Conservation (phyloP, 2,797 vertebrate species). For the Sebastes minor region DNA sequence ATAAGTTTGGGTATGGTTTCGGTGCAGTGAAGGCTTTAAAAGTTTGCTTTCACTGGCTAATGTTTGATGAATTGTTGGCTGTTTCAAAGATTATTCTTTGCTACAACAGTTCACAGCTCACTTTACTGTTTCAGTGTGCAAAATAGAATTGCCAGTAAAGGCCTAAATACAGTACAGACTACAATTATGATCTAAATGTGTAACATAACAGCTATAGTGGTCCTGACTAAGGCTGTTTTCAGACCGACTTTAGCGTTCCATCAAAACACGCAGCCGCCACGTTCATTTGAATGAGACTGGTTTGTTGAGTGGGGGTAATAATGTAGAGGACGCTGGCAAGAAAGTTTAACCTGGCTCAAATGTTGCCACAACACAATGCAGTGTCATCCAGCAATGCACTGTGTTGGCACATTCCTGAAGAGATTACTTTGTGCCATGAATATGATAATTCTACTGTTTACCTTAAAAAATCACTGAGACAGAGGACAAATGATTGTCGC, state of each 20-base stretch:
- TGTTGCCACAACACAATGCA: not conserved
- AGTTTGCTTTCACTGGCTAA: not conserved
- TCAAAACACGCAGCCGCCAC: not conserved
- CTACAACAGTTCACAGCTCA: not conserved
- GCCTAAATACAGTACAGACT: not conserved
- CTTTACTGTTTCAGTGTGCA: not conserved
- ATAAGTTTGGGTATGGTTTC: not conserved
- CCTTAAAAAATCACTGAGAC: not conserved
- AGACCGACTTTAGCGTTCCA: not conserved
- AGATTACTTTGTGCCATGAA: not conserved
- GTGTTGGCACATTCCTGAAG: not conserved
- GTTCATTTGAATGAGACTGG: not conserved
- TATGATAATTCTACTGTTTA: conserved; percentile 6
- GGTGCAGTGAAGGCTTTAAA: not conserved
- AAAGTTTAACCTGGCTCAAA: not conserved
- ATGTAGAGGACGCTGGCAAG: not conserved
- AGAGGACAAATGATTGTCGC: not conserved
- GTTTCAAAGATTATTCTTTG: not conserved
- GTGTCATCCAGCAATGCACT: not conserved
- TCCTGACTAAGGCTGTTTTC: not conserved
- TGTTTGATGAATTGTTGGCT: not conserved
- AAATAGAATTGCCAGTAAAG: not conserved
- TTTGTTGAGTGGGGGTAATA: not conserved
- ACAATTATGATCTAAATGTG: not conserved
- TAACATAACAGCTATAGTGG: not conserved